Percentiles rank a stretch among this genome's conserved stretches.
Conservation (phyloP, 2,888 invertebrate species). For the Heliconius cydno region DNA sequence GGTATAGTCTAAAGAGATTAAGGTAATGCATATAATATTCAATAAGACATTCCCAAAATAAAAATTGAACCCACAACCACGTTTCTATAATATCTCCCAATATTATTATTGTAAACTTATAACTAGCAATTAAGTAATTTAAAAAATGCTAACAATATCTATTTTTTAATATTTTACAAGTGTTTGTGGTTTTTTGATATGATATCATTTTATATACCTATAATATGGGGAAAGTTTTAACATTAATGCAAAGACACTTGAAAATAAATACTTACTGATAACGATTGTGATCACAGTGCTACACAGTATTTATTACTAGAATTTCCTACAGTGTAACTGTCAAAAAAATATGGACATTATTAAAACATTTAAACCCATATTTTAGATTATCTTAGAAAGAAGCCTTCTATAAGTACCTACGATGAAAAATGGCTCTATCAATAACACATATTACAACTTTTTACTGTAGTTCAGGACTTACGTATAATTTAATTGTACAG, state of each 20-base stretch:
- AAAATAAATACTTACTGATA: constrained; percentile 1
- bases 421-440: neutral
- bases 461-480: neutral
- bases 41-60: neutral
- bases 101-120: neutral
- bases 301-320: neutral
- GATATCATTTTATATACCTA: constrained; percentile 1
- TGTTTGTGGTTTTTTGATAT: neutral
- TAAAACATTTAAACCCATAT: neutral
- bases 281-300: neutral
- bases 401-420: neutral
- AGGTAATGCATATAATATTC: neutral
- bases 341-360: neutral
- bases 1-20: neutral
- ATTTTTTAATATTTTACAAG: neutral
- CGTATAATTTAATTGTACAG: neutral
- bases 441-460: neutral
- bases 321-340: neutral
- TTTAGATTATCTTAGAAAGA: neutral
- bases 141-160: too few species aligned
- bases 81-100: neutral
- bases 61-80: neutral
- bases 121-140: neutral
- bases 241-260: neutral
- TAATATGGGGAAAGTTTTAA: neutral